These are phyloP conservation scores for Sebastes jordani DNA, from an alignment of 2,797 vertebrate genomes.

Conservation along the genomic window DNA sequence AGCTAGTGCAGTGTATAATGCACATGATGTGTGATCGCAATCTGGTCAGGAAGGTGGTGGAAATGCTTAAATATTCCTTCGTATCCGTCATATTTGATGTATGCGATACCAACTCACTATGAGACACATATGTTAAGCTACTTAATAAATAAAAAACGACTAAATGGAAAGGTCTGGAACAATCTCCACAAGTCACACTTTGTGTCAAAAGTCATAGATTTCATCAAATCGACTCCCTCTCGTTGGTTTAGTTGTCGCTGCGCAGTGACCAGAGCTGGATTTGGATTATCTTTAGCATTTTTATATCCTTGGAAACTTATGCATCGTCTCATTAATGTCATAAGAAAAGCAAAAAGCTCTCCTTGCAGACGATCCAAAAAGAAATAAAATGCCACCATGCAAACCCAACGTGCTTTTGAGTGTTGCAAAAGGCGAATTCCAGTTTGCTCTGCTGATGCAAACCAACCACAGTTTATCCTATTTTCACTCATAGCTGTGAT, in stretches of 20 bases:
- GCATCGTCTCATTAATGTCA: not conserved
- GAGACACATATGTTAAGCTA: slow-evolving; percentile 28
- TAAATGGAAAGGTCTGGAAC: not conserved
- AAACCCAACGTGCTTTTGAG: not conserved
- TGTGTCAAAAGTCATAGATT: not conserved
- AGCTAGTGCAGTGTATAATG: slow-evolving; percentile 38
- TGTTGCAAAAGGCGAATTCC: not conserved
- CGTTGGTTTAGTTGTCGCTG: slow-evolving; percentile 2
- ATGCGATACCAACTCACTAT: slow-evolving; percentile 8
- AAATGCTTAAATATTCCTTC: not conserved
- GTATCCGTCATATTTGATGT: slow-evolving; percentile 24
- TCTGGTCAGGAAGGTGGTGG: slow-evolving; percentile 30
- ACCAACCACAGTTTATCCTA: not conserved
- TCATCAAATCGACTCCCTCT: not conserved
- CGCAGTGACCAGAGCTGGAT: slow-evolving; percentile 3
- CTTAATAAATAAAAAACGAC: slow-evolving; percentile 38
- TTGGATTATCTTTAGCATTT: slow-evolving; percentile 28
- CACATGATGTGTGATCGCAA: slow-evolving; percentile 23
- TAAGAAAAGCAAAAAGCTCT: slow-evolving; percentile 9
- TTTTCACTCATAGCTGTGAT: not conserved
- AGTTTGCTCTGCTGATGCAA: not conserved
- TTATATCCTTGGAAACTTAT: slow-evolving; percentile 9
- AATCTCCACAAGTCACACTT: slow-evolving; percentile 3
- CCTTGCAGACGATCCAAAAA: not conserved
- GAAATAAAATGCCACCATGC: not conserved